Evolutionary conservation across 2,888 invertebrate genomes (phyloP), one percentile per base, ranked within the genome.

Genomic region (Galerucella nymphaeae): DNA sequence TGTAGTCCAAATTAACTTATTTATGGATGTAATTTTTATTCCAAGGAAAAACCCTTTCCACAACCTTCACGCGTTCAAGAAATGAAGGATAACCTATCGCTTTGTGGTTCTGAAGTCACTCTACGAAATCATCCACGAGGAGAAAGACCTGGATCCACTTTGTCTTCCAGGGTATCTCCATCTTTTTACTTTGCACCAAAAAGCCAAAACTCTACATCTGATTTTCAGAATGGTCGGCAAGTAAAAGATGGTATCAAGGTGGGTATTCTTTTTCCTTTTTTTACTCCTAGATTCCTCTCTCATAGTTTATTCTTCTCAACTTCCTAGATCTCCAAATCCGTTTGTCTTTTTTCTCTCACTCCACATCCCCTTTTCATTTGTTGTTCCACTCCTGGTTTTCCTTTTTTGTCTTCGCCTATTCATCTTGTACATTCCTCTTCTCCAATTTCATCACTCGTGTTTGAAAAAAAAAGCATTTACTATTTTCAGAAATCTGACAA

Each of bases 401-500:
- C 5, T 16, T 14, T 5, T 30, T 30, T 23, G n/a, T n/a, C 23
- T 23, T 23, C 3, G 23, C 23, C 20, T 55, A 8, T 55, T 1
- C 6, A 3, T 13, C 4, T 10, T 8, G n/a, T n/a, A n/a, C n/a
- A n/a, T n/a, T n/a, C n/a, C n/a, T 16, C 18, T 57, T 20, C 20
- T 11, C 0, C 13, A 57, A 57, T 13, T 57, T 11, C 9, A 5
- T 9, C 8, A 8, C 30, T 9, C 30, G 8, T 38, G 9, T 0
- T 23, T 58, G 6, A 20, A 14, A 30, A 14, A 30, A 58, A 3
- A 6, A 58, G 10, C 20, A 14, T 23, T 58, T n/a, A 6, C n/a
- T 23, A 64, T 53, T 73, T 73, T 23, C 65, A 75, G 75, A 81
- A 83, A 77, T 81, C 84, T 83, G 84, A 82, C 74, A 83, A 81